A percentile compares a stretch with the other conserved stretches of the same genome.
Conservation (phyloP, 2,888 invertebrate species). For the Tenthredo amoena region DNA sequence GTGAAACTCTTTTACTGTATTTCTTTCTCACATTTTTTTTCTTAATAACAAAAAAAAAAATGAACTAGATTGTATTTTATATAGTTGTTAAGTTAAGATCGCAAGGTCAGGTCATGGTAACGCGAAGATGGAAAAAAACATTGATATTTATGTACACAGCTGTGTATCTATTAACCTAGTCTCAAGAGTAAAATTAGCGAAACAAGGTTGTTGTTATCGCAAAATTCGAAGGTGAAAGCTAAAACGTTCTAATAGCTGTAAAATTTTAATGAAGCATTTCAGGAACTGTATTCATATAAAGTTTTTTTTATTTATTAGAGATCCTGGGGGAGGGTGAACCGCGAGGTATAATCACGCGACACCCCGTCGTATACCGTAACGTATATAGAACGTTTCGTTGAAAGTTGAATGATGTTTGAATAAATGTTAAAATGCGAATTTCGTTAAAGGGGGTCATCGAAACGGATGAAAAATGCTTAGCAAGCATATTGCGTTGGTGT, state of each 20-base stretch:
- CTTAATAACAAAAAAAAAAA: too few relatives aligned
- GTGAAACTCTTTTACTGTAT: background rate
- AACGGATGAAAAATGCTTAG: constrained; percentile 56
- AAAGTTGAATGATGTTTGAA: background rate
- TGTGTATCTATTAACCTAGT: constrained; percentile 7
- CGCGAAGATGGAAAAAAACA: background rate
- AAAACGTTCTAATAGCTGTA: background rate
- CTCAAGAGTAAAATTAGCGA: background rate
- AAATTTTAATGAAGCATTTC: constrained; percentile 8
- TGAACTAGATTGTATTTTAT: background rate
- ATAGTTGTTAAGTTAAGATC: background rate
- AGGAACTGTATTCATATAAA: background rate
- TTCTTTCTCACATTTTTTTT: background rate
- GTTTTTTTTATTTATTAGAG: background rate
- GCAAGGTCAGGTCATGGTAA: constrained; percentile 10
- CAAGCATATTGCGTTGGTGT: constrained; percentile 66
- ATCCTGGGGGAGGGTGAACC: background rate
- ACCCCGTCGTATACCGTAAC: background rate
- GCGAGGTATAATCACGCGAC: background rate
- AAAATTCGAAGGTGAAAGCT: constrained; percentile 24
- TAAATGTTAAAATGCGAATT: constrained; percentile 8
- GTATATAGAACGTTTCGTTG: background rate
- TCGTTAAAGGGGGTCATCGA: constrained; percentile 39
- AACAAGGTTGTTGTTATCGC: constrained; percentile 20
- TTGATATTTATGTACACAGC: background rate